Base-by-base conservation (phyloP, 2,888 invertebrate species). In the Spisula subtruncata region DNA sequence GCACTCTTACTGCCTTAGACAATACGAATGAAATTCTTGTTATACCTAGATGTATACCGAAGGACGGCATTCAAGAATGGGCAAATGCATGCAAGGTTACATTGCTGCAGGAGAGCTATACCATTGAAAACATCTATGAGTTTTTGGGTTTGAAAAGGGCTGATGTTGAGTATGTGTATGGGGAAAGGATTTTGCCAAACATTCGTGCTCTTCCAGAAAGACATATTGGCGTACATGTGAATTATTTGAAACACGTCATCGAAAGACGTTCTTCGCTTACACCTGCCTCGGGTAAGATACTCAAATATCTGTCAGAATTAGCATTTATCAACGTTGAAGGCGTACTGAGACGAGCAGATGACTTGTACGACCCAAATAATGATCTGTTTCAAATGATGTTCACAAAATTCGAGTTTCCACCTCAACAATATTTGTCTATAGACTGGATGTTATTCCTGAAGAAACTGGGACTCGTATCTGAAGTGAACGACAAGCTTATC, bases 391-490 rank as follows among this genome's bases (percentile, higher is more conserved):
- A 41, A 20, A 25, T 2, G 35, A 89, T 91, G 89, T 46, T 60
- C 18, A 29, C 46, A 10, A n/a, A 20, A 2, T 6, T 29, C 4
- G 16, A 83, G 0, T 93, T 91, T 82, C 91, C 90, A 16, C 89
- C 90, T 32, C 32, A n/a, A 35, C 56, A 83, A 14, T 91, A 87
- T n/a, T 16, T 41, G 18, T 56, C 81, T 0, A 0, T 0, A 0
- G 16, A 75, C 35, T 93, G 93, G 93, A 54, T 35, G 1, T 2
- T 29, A 10, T 93, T 93, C n/a, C 60, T 93, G 75, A 32, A 66
- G 8, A 20, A 79, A 2, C 84, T 89, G 25, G 93, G 93, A 14
- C 71, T 93, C 46, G 88, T 85, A 32, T 82, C 48, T 0, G n/a
- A 89, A 20, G 80, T 91, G 0, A 85, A 89, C 1, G 82, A 84